Percentiles rank a stretch among this genome's conserved stretches.
Evolutionary conservation across 2,113 vertebrate species (phyloP).

Genomic region (Lophotis ruficrista): DNA sequence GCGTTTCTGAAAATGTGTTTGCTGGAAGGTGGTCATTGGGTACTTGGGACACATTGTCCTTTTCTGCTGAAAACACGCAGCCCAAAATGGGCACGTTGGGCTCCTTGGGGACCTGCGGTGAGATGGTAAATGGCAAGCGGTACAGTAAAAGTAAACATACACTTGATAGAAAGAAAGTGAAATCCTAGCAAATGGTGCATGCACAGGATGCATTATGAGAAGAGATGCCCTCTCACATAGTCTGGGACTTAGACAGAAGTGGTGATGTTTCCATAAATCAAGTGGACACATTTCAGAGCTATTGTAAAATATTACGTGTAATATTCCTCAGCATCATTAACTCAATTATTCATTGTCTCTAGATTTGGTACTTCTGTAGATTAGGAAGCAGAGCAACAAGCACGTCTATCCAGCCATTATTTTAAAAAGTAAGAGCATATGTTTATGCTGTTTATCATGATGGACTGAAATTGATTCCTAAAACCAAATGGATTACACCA

Average conservation of each 20-base stretch:
- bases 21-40: not conserved
- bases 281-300: not conserved
- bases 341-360: not conserved
- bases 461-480: not conserved
- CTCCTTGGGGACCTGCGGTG: not conserved
- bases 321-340: not conserved
- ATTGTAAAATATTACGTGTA: not conserved
- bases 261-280: not conserved
- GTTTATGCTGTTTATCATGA: not conserved
- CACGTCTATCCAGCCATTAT: fast-evolving
- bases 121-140: not conserved
- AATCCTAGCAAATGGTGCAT: not conserved
- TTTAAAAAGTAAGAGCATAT: not conserved
- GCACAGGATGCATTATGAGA: not conserved
- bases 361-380: not conserved
- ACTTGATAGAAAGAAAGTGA: not conserved
- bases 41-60: not conserved
- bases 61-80: not conserved
- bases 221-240: not conserved
- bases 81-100: not conserved
- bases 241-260: not conserved
- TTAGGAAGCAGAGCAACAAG: not conserved
- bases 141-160: not conserved
- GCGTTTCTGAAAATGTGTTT: not conserved
- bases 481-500: not conserved